A percentile compares a stretch with the other conserved stretches of the same genome.
Conservation (phyloP, 2,888 invertebrate genomes). For the Rotaria sp. region DNA sequence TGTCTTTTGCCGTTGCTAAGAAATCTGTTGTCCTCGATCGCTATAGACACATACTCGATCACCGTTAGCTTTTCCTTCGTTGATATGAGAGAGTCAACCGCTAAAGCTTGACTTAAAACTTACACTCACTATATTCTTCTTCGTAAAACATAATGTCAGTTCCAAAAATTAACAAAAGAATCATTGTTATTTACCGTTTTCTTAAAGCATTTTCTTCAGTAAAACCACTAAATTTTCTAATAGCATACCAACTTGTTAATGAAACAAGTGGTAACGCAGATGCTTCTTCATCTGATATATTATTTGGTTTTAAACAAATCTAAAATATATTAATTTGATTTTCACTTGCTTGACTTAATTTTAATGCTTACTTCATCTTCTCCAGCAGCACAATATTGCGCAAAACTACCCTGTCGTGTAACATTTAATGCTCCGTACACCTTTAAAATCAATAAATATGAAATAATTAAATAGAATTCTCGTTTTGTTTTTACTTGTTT, state of each 20-base stretch:
- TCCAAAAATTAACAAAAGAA: not conserved
- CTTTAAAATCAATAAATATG: not conserved
- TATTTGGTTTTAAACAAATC: conserved; percentile 26
- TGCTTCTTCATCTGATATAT: conserved; percentile 18
- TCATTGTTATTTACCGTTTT: not conserved
- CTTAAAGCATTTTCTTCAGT: not conserved
- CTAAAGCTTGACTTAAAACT: too few species aligned
- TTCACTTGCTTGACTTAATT: not conserved
- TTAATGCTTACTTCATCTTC: not conserved
- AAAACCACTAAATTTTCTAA: not conserved
- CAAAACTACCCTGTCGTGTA: conserved; percentile 4
- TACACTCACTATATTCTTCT: too few species aligned
- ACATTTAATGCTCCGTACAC: not conserved
- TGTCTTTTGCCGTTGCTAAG: too few species aligned
- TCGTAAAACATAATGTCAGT: too few species aligned
- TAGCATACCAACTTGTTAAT: conserved; percentile 23
- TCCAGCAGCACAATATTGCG: conserved; percentile 21
- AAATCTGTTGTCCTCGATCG: too few species aligned
- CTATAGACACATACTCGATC: too few species aligned
- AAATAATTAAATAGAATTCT: not conserved
- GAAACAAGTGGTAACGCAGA: conserved; percentile 3
- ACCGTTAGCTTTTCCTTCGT: too few species aligned
- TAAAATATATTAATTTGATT: not conserved
- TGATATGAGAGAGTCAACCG: too few species aligned
- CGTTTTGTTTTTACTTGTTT: not conserved